A percentile compares a stretch with the other conserved stretches of the same genome.
Conservation (phyloP, 2,888 invertebrate species). For the Sycophila texana region DNA sequence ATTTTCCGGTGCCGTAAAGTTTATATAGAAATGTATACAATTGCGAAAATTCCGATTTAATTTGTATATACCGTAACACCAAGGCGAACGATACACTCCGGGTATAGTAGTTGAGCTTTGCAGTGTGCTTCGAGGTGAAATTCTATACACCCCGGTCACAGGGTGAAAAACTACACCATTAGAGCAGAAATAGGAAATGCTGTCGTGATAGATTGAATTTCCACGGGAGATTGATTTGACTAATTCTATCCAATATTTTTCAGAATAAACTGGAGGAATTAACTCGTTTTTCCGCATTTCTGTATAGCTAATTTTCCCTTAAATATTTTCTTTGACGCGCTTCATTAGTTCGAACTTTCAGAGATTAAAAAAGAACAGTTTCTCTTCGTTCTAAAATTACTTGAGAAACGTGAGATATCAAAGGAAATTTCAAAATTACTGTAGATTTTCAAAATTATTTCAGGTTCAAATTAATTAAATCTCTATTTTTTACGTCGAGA, state of each 20-base stretch:
- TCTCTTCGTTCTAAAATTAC: too few relatives aligned
- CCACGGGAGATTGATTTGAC: constrained; percentile 24
- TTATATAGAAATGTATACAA: constrained; percentile 4
- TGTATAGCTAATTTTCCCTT: too few relatives aligned
- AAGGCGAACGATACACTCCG: background rate
- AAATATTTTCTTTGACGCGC: too few relatives aligned
- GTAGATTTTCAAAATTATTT: too few relatives aligned
- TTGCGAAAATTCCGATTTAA: constrained; percentile 19
- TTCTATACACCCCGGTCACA: constrained; percentile 10
- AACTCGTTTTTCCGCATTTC: too few relatives aligned
- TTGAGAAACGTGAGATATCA: too few relatives aligned
- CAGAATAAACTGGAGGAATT: too few relatives aligned
- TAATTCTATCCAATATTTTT: background rate
- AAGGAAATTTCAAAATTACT: too few relatives aligned
- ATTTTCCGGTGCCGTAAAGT: constrained; percentile 16
- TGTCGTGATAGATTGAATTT: constrained; percentile 29
- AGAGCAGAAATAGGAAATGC: constrained; percentile 28
- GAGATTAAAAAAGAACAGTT: too few relatives aligned
- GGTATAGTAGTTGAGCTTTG: background rate
- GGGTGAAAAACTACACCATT: constrained; percentile 36
- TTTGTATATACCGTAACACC: constrained; percentile 17
- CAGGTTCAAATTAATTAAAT: too few relatives aligned
- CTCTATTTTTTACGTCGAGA: too few relatives aligned
- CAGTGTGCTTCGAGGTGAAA: constrained; percentile 19
- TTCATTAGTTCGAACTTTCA: too few relatives aligned